Base-by-base conservation (phyloP, 2,113 vertebrate genomes). In the Myotis yumanensis region DNA sequence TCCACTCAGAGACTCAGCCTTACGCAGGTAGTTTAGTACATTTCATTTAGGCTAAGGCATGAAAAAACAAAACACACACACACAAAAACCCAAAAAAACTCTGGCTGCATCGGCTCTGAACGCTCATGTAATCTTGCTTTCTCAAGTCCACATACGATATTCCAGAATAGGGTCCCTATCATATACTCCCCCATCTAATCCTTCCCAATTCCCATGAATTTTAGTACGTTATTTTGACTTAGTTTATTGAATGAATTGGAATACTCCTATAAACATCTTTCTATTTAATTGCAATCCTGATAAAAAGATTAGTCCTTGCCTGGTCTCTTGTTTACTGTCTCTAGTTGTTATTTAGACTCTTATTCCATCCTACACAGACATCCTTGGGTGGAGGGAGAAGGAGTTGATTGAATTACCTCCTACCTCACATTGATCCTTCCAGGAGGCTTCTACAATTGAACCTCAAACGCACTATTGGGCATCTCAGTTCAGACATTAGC, bases 41-140 rank as follows among this genome's bases (percentile, higher is more conserved):
- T 0, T 20, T 12, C 25, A 57, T 1, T 71, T 22, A 69, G 35
- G 11, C 8, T 77, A 30, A 5, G 32, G 48, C 66, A 46, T 32
- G 23, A 10, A 18, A 77, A 4, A 28, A 2, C 22, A 68, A 43
- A 14, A 73, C 32, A 20, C 54, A 6, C 54, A 73, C n/a, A 68
- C 66, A n/a, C 68, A 66, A 5, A 2, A 32, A 2, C 40, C 40
- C 40, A 17, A 69, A 66, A 5, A 2, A 32, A 2, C 1, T 32
- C 3, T 35, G 7, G 23, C 3, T 40, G 11, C 12, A 14, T 11
- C 0, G 0, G 4, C 52, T 37, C 11, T 15, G 15, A 35, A 54
- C 2, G 1, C 23, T 81, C 10, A 46, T 2, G 1, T 4, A 48
- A n/a, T 28, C 48, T 69, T 52, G 17, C 23, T 37, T 82, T 73